Evolutionary conservation across 2,888 invertebrate genomes (phyloP).

Genomic region (Oscheius onirici): DNA sequence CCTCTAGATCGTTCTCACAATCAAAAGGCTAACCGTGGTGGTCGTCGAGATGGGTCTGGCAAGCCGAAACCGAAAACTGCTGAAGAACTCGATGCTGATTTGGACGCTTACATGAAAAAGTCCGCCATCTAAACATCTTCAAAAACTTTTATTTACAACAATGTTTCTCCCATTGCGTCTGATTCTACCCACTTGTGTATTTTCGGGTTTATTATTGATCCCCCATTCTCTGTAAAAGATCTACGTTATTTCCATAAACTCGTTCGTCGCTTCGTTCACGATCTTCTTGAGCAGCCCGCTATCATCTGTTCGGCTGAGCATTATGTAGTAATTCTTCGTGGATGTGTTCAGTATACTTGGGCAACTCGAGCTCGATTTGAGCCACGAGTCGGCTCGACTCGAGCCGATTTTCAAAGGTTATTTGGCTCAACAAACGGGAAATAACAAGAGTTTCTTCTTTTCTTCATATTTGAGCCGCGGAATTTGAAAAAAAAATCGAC

Average conservation of each 20-base stretch:
- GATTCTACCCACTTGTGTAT: not conserved
- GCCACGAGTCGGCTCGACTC: too few species aligned
- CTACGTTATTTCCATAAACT: too few species aligned
- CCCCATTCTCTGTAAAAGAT: not conserved
- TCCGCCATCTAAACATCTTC: not conserved
- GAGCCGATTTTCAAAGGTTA: too few species aligned
- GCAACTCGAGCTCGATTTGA: too few species aligned
- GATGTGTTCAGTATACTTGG: too few species aligned
- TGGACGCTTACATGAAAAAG: slow-evolving; percentile 48
- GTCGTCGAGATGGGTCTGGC: not conserved
- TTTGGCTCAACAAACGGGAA: slow-evolving; percentile 73
- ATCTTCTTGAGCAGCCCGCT: too few species aligned
- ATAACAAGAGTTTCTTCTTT: not conserved
- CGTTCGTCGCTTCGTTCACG: too few species aligned
- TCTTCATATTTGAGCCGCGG: too few species aligned
- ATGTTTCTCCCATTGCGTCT: not conserved
- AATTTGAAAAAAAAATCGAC: too few species aligned
- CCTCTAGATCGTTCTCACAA: not conserved
- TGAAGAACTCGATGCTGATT: slow-evolving; percentile 47
- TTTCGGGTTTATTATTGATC: not conserved
- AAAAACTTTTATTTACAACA: not conserved
- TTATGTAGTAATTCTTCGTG: too few species aligned
- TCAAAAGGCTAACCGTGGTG: not conserved
- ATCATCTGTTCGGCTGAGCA: too few species aligned
- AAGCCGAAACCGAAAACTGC: slow-evolving; percentile 42